Conservation (phyloP, 64 coral and sea anemone species). For the Trachythela sp. region DNA sequence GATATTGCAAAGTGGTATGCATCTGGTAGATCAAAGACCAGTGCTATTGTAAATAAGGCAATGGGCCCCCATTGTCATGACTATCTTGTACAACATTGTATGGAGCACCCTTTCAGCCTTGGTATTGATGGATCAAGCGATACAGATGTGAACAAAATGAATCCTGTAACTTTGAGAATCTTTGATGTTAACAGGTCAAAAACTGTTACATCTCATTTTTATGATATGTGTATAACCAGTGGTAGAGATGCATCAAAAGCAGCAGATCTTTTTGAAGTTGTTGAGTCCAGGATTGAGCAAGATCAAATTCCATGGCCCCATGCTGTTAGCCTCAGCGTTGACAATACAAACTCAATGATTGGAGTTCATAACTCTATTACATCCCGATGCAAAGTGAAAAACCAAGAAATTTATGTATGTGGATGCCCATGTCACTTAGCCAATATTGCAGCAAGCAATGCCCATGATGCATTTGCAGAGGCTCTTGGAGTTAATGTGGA, state of each 20-base stretch:
- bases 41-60: background rate
- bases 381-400: slow-evolving; percentile 36
- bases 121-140: background rate
- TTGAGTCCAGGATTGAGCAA: background rate
- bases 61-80: background rate
- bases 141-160: slow-evolving; percentile 15
- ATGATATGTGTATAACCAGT: slow-evolving; percentile 28
- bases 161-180: slow-evolving; percentile 14
- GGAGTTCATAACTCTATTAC: slow-evolving; percentile 18
- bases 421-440: slow-evolving; percentile 18
- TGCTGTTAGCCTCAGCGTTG: slow-evolving; percentile 39
- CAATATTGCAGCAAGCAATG: slow-evolving; percentile 35
- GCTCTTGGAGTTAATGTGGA: background rate
- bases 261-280: slow-evolving; percentile 19
- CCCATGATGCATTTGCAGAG: slow-evolving; percentile 28
- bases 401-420: slow-evolving; percentile 35
- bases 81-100: slow-evolving; percentile 1
- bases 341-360: slow-evolving; percentile 53
- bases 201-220: slow-evolving; percentile 12
- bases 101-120: background rate
- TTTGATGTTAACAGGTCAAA: slow-evolving; percentile 2
- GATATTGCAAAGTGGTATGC: background rate
- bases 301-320: slow-evolving; percentile 23
- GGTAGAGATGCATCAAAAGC: slow-evolving; percentile 21
- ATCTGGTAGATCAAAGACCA: background rate